Conservation (phyloP, 1,140 invertebrate genomes). For the Penaeus chinensis region DNA sequence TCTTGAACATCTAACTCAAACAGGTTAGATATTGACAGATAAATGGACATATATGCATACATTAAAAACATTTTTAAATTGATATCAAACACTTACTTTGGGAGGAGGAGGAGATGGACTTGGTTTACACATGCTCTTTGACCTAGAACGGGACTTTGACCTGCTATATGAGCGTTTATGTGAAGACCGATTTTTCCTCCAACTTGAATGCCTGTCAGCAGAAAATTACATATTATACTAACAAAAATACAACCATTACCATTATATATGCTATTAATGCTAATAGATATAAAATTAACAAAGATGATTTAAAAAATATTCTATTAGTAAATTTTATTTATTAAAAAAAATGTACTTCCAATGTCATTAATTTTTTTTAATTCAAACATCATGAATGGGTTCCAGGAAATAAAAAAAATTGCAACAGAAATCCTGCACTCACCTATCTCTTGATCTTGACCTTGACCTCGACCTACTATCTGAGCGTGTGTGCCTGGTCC, state of each 20-base stretch:
- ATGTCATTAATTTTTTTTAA: no score
- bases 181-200: constrained; percentile 35
- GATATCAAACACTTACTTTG: neutral
- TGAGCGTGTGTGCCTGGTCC: constrained; percentile 61
- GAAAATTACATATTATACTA: no score
- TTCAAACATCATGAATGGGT: neutral
- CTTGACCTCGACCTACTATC: constrained; percentile 68
- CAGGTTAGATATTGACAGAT: no score
- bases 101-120: constrained; percentile 36
- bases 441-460: constrained; percentile 66
- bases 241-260: neutral
- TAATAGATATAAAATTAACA: no score
- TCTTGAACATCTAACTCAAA: no score
- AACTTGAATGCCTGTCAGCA: constrained; percentile 31
- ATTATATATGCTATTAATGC: no score
- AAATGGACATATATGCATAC: no score
- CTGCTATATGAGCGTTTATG: constrained; percentile 51
- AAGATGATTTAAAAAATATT: no score
- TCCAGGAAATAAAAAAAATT: neutral
- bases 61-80: no score
- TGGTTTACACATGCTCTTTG: constrained; percentile 48
- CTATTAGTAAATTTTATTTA: no score
- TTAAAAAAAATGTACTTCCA: no score
- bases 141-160: constrained; percentile 62
- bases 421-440: neutral